These are phyloP conservation scores for Eulemur coronatus DNA, from an alignment of 2,797 vertebrate species.

Conservation along the genomic window DNA sequence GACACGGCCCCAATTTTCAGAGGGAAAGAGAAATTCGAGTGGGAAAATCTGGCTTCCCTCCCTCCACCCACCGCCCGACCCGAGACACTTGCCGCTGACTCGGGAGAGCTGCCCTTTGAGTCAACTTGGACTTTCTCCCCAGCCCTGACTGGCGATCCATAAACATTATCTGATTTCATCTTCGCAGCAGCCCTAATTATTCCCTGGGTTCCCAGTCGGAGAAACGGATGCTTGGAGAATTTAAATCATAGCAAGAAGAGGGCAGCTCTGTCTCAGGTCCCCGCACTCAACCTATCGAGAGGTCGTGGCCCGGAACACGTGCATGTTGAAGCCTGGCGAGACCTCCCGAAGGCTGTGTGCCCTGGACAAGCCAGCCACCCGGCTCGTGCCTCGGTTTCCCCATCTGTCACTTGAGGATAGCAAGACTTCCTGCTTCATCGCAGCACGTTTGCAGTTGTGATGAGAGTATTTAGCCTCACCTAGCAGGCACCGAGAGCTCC, in stretches of 20 bases:
- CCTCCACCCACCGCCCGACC: neutral
- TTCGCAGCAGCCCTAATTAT: neutral
- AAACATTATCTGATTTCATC: neutral
- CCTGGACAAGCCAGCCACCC: accelerated
- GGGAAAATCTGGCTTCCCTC: neutral
- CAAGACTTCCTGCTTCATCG: accelerated
- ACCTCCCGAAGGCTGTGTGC: accelerated
- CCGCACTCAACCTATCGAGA: accelerated
- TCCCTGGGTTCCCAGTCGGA: neutral
- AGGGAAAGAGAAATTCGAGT: neutral
- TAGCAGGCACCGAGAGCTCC: neutral
- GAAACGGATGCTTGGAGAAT: neutral
- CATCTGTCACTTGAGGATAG: accelerated
- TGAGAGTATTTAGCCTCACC: accelerated
- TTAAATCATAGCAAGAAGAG: neutral
- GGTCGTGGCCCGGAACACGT: accelerated
- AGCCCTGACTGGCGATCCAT: neutral
- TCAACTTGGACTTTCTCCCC: neutral
- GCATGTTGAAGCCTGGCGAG: accelerated
- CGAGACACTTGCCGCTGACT: neutral
- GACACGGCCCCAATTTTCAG: neutral
- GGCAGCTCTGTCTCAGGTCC: neutral
- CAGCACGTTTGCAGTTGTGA: accelerated
- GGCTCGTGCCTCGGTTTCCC: neutral
- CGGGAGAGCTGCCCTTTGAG: neutral